Evolutionary conservation across 2,797 vertebrate genomes (phyloP).

Genomic region (Mus caroli): DNA sequence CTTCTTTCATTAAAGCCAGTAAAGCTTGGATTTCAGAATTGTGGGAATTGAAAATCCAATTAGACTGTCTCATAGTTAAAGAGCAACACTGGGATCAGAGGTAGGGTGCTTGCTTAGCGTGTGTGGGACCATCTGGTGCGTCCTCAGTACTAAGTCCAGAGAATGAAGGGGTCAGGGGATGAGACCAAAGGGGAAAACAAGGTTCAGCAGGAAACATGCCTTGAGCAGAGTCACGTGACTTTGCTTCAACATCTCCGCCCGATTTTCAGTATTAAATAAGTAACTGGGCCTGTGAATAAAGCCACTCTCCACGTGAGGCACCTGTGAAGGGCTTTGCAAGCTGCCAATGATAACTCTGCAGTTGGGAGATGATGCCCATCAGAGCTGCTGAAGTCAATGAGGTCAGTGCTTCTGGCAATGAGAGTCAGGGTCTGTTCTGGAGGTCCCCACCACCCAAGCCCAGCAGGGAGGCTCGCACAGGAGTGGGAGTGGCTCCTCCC

Average conservation of each 20-base stretch:
- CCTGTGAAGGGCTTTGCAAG: background rate
- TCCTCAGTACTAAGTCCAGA: background rate
- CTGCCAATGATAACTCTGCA: background rate
- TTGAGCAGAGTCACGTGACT: background rate
- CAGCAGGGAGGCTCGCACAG: background rate
- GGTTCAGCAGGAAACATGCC: background rate
- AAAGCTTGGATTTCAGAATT: rapidly evolving
- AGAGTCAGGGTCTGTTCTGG: background rate
- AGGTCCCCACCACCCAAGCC: background rate
- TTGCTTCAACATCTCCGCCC: background rate
- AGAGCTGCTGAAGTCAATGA: background rate
- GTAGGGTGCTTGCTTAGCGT: background rate
- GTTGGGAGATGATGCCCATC: background rate
- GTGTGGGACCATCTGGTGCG: no score
- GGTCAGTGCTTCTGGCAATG: background rate
- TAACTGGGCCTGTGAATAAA: background rate
- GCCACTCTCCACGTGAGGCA: background rate
- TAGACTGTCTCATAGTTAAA: background rate
- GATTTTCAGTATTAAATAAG: background rate
- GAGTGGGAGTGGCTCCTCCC: no score
- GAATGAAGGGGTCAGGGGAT: background rate
- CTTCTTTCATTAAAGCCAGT: rapidly evolving
- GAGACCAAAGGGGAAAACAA: background rate
- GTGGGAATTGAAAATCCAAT: background rate
- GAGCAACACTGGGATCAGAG: background rate